Conservation (phyloP, 2,797 vertebrate species). For the Siniperca scherzeri region DNA sequence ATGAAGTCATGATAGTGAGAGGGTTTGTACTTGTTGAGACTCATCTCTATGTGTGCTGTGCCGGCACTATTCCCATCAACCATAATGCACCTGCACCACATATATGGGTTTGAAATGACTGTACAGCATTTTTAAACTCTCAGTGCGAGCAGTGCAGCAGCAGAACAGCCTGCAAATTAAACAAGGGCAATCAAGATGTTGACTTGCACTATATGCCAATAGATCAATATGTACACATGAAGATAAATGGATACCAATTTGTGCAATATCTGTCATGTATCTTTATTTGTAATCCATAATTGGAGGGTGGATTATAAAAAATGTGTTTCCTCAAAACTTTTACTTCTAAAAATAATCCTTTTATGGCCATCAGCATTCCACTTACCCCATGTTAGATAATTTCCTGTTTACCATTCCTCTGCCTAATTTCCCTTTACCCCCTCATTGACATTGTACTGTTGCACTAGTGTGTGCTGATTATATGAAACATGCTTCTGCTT, state of each 20-base stretch:
- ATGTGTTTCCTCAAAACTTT: neutral
- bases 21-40: slow-evolving; percentile 32
- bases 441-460: slow-evolving; percentile 40
- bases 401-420: slow-evolving; percentile 16
- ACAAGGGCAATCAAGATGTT: slow-evolving; percentile 65
- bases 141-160: neutral
- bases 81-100: slow-evolving; percentile 37
- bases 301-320: neutral
- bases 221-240: slow-evolving; percentile 65
- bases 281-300: slow-evolving; percentile 57
- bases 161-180: slow-evolving; percentile 25
- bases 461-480: slow-evolving; percentile 48
- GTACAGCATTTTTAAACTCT: slow-evolving; percentile 33
- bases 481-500: slow-evolving; percentile 49
- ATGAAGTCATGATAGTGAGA: slow-evolving; percentile 18
- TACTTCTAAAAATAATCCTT: slow-evolving; percentile 15
- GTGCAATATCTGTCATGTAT: slow-evolving; percentile 53
- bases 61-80: slow-evolving; percentile 25
- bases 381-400: neutral
- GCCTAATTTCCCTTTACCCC: slow-evolving; percentile 17
- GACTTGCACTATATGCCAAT: slow-evolving; percentile 22
- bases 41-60: slow-evolving; percentile 23
- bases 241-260: slow-evolving; percentile 62
- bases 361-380: neutral
- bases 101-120: slow-evolving; percentile 14